Percentiles rank a stretch among this genome's conserved stretches.
phyloP scores from a whole-genome alignment of 2,888 invertebrate genomes.

The Harpalus rufipes region DNA sequence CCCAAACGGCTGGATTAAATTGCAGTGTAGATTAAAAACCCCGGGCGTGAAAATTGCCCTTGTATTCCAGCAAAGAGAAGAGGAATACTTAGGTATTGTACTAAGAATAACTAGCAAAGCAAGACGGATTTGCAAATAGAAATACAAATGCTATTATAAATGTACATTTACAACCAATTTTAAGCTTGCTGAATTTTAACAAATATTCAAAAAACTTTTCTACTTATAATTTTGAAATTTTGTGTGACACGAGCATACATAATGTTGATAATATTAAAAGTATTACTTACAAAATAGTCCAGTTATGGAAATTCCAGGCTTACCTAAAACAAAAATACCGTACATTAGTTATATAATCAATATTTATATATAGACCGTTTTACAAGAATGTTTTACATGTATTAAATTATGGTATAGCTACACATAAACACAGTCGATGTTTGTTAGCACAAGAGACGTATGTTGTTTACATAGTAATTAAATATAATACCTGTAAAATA shows the following conservation, averaged over 20 bases:
- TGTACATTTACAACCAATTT: too few relatives aligned
- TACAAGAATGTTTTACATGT: slow-evolving; percentile 6
- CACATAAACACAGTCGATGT: slow-evolving; percentile 6
- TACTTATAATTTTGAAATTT: too few relatives aligned
- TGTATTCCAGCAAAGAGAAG: slow-evolving; percentile 3
- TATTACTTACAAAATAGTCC: neutral
- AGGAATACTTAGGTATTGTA: neutral
- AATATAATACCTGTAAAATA: slow-evolving; percentile 16
- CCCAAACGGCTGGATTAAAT: slow-evolving; percentile 77
- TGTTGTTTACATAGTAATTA: slow-evolving; percentile 28
- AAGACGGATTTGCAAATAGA: too few relatives aligned
- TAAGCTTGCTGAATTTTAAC: too few relatives aligned
- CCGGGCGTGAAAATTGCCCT: slow-evolving; percentile 35
- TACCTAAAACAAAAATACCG: slow-evolving; percentile 22
- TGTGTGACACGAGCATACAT: too few relatives aligned
- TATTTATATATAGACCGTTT: slow-evolving; percentile 13
- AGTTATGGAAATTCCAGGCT: neutral
- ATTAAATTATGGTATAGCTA: neutral
- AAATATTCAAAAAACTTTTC: too few relatives aligned
- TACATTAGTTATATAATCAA: slow-evolving; percentile 11
- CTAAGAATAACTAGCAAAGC: too few relatives aligned
- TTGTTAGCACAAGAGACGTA: slow-evolving; percentile 7
- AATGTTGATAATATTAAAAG: neutral
- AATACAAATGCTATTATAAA: too few relatives aligned
- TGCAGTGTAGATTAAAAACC: slow-evolving; percentile 77